Evolutionary conservation across 2,113 vertebrate species (phyloP), one percentile per base, ranked within the genome.

Genomic region (Xenopus borealis): DNA sequence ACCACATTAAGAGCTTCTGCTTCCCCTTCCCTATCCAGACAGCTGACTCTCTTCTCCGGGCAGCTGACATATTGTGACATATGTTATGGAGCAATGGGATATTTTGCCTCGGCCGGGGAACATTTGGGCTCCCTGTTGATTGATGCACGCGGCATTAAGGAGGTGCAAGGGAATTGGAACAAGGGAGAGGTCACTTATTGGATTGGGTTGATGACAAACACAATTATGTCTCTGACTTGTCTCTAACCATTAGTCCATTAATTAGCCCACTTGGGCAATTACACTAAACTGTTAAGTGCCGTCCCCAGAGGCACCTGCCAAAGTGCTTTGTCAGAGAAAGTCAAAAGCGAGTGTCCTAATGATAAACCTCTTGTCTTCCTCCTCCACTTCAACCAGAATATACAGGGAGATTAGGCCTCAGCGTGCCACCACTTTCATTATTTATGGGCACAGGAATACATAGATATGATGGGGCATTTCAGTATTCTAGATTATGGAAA

Each of bases 171-270:
- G 59, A 63, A 63, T 33, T 19, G 46, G 27, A 61, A 65, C 40
- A 45, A n/a, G 63, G 19, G n/a, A 46, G 33, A 40, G 63, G 63
- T 47, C 61, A 27, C 10, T 64, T 65, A 45, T 55, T 13, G 30
- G 47, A 45, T 55, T 12, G 9, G 13, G 9, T 11, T 27, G 47
- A 19, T 72, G 71, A 72, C 61, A 63, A 52, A 23, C 71, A 17
- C 46, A n/a, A 57, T 65, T 20, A 72, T 72, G 71, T 65, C 33
- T 46, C 71, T 72, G 71, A 72, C 62, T 62, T 58, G 19, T 13
- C 13, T 23, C 16, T 11, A 33, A 64, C 59, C 14, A 23, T 46
- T 33, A 23, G 46, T n/a, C 45, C 47, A 63, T 45, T 72, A 66
- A 57, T 72, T 64, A 66, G 47, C 13, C 13, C 47, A 16, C 27